Evolutionary conservation across 2,888 invertebrate species (phyloP).

Genomic region (Nemoura dubitans): DNA sequence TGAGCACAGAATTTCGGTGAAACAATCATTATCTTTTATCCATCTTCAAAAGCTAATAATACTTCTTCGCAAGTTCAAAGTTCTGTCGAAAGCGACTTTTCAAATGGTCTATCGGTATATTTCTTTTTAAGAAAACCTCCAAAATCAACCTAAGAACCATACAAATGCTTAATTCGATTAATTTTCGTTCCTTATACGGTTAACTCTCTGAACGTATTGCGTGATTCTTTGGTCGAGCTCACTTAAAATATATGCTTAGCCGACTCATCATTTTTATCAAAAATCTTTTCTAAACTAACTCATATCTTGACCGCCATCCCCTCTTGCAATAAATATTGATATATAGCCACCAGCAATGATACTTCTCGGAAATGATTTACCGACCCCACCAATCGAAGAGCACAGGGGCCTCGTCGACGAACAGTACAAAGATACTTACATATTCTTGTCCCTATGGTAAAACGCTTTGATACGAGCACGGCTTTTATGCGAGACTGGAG

Average conservation of each 20-base stretch:
- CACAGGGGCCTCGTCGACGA: background rate
- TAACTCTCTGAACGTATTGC: background rate
- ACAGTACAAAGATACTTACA: background rate
- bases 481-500: slow-evolving; percentile 65
- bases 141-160: background rate
- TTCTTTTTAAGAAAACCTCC: too few species aligned
- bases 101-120: too few species aligned
- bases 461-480: background rate
- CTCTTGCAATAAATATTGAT: background rate
- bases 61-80: too few species aligned
- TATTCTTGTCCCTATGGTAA: background rate
- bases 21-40: too few species aligned
- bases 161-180: background rate
- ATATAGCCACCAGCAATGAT: background rate
- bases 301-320: background rate
- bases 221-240: background rate
- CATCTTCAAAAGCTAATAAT: too few species aligned
- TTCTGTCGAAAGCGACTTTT: too few species aligned
- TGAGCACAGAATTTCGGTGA: too few species aligned
- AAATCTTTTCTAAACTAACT: background rate
- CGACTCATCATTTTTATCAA: background rate
- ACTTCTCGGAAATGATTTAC: background rate
- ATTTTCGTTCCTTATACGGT: background rate
- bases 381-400: background rate
- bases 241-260: background rate